Base-by-base conservation (phyloP, 2,797 vertebrate genomes). In the Aplochiton taeniatus region DNA sequence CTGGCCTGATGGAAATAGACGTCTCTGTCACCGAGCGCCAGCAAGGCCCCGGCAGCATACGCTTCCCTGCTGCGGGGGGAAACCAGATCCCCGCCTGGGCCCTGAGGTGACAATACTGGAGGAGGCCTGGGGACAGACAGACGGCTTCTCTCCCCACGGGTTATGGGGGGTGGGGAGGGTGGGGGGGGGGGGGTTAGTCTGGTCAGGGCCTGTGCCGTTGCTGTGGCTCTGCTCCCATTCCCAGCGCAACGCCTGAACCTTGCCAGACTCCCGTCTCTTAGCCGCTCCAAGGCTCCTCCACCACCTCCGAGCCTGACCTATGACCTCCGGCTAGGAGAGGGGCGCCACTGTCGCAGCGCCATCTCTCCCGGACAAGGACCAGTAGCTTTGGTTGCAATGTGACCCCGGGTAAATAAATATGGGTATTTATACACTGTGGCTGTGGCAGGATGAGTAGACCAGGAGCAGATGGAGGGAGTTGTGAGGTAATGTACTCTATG, bases 361-460 rank as follows among this genome's bases (percentile, higher is more conserved):
- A 84, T 86, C 87, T 83, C 69, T 76, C 71, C 61, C 61, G 12
- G 68, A 81, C 81, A 70, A 65, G 78, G 80, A 43, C 77, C 75
- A 63, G 77, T 65, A 69, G 81, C 69, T 77, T 48, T n/a, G 0
- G 69, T 74, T 74, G 73, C 79, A 72, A 83, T 45, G 75, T 41
- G 68, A 85, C 78, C 80, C 62, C 62, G 78, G 69, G 78, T 82
- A 83, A 87, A 83, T 80, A 87, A 85, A 87, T 85, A 80, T 51
- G 42, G 54, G 73, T 84, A 74, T 85, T 84, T 75, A 79, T 83
- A 81, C 82, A 69, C 53, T 66, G 58, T 47, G 66, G 13, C 17
- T 46, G 58, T 44, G 17, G 9, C 18, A 31, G 8, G 16, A n/a
- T n/a, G n/a, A n/a, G 31, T 31, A 31, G 31, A 31, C 31, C 31